These are phyloP conservation scores for Eutrigla gurnardus DNA, from an alignment of 2,797 vertebrate species.

Conservation along the genomic window DNA sequence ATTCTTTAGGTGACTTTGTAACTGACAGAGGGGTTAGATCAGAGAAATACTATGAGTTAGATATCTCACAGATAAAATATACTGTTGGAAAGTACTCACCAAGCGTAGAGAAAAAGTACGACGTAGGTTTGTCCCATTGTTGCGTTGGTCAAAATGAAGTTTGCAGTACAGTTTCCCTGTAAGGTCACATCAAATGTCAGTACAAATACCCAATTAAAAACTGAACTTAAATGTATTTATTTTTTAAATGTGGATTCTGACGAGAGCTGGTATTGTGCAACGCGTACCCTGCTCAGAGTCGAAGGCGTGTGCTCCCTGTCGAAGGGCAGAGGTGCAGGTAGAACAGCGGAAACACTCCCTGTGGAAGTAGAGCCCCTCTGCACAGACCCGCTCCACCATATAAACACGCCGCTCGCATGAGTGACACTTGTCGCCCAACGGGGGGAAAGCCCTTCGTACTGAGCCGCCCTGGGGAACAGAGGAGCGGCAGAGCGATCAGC, in stretches of 20 bases:
- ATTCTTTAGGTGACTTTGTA: no score
- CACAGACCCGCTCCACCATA: slow-evolving; percentile 93
- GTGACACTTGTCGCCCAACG: slow-evolving; percentile 90
- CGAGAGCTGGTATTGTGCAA: neutral
- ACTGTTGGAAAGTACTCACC: slow-evolving; percentile 67
- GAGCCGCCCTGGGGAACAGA: slow-evolving; percentile 84
- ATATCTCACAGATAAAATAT: neutral
- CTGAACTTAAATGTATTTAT: neutral
- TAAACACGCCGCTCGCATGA: slow-evolving; percentile 94
- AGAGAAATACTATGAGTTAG: neutral
- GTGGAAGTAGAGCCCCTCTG: slow-evolving; percentile 96
- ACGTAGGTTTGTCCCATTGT: slow-evolving; percentile 85
- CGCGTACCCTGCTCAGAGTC: slow-evolving; percentile 90
- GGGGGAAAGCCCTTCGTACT: slow-evolving; percentile 84
- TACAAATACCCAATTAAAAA: neutral
- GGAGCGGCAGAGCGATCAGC: neutral
- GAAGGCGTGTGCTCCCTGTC: slow-evolving; percentile 91
- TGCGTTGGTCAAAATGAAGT: slow-evolving; percentile 92
- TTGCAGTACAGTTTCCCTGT: slow-evolving; percentile 97
- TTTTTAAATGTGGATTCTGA: neutral
- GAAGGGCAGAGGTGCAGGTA: slow-evolving; percentile 87
- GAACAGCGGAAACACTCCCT: slow-evolving; percentile 96
- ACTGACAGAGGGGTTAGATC: no score
- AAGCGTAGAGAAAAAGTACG: slow-evolving; percentile 82
- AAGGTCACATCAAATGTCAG: slow-evolving; percentile 50